These are phyloP conservation scores for Falco columbarius DNA, from an alignment of 2,797 vertebrate species.

Conservation along the genomic window DNA sequence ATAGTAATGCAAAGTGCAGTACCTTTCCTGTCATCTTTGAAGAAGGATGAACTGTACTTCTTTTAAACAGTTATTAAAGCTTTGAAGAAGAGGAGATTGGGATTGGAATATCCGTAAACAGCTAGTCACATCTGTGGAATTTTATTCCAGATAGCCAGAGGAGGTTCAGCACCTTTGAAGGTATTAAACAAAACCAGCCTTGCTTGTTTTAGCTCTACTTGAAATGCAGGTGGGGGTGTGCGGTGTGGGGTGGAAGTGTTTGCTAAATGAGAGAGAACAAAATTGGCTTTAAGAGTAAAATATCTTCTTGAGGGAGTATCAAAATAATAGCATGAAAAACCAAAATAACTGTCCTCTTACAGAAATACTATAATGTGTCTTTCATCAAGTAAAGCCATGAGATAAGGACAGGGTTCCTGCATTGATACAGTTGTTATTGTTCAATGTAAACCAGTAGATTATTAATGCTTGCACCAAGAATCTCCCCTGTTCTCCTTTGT, in stretches of 20 bases:
- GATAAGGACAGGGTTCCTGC: neutral
- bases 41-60: neutral
- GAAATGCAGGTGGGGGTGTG: neutral
- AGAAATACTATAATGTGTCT: neutral
- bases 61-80: constrained; percentile 19
- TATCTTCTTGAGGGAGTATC: neutral
- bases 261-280: constrained; percentile 15
- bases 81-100: neutral
- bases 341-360: neutral
- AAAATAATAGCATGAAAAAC: neutral
- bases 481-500: neutral
- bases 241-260: neutral
- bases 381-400: neutral
- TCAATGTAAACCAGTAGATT: neutral
- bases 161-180: constrained; percentile 28
- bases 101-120: constrained; percentile 23
- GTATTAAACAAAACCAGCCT: constrained; percentile 22
- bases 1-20: neutral
- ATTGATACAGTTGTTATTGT: neutral
- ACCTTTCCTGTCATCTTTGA: constrained; percentile 16
- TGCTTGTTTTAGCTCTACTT: constrained; percentile 26
- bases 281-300: constrained; percentile 33
- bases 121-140: constrained; percentile 5
- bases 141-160: constrained; percentile 60
- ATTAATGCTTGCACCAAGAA: neutral